Evolutionary conservation across 2,888 invertebrate species (phyloP).

Genomic region (Cosmia pyralina): DNA sequence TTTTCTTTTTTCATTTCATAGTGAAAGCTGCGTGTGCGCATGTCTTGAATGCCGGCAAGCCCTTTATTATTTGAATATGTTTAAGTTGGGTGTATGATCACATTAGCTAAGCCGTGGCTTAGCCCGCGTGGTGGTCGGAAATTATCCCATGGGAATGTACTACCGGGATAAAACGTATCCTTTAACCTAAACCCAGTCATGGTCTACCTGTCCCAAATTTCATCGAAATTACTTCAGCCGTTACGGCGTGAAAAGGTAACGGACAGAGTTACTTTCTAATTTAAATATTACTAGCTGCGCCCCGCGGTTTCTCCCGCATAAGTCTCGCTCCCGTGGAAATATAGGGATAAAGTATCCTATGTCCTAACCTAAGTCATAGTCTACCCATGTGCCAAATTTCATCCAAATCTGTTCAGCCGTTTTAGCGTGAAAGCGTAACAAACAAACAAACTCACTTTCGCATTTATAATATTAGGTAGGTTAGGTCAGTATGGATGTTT

Average conservation of each 20-base stretch:
- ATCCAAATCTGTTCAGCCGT: not conserved
- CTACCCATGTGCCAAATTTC: not conserved
- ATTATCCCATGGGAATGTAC: not conserved
- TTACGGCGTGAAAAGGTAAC: not conserved
- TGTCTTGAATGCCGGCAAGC: constrained; percentile 12
- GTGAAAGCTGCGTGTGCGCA: constrained; percentile 46
- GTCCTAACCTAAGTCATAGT: not conserved
- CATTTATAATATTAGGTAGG: not conserved
- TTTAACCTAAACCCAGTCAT: not conserved
- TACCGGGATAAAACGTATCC: not conserved
- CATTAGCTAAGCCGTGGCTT: no score
- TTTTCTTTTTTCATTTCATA: constrained; percentile 42
- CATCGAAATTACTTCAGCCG: not conserved
- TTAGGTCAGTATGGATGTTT: not conserved
- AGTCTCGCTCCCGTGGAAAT: not conserved
- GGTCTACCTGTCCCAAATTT: not conserved
- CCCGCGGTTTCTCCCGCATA: no score
- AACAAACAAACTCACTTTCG: not conserved
- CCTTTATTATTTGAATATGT: constrained; percentile 28
- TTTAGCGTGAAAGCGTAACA: not conserved
- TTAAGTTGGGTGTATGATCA: not conserved
- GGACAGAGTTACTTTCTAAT: not conserved
- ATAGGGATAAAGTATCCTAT: not conserved
- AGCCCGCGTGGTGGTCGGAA: not conserved
- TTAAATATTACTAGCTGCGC: no score